These are phyloP conservation scores for Eciton burchellii DNA, from an alignment of 1,140 invertebrate genomes.

Conservation along the genomic window DNA sequence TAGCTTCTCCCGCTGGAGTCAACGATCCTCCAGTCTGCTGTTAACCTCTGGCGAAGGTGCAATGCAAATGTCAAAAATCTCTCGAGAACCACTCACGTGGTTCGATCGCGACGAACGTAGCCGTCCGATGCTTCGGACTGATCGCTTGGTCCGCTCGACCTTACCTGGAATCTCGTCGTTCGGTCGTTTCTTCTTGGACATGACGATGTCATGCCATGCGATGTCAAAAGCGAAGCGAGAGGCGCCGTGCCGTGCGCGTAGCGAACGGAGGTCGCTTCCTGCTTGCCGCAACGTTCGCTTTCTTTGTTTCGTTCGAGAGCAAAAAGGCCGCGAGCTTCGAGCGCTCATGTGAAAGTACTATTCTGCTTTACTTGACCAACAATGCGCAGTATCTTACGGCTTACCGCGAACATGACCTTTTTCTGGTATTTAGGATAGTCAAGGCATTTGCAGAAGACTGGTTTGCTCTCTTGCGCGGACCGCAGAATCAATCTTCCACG, in stretches of 20 bases:
- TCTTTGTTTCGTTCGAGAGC: slow-evolving; percentile 66
- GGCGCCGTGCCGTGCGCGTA: slow-evolving; percentile 24
- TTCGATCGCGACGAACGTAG: slow-evolving; percentile 23
- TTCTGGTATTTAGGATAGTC: slow-evolving; percentile 74
- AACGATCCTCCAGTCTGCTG: slow-evolving; percentile 42
- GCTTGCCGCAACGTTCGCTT: slow-evolving; percentile 66
- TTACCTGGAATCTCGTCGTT: no score
- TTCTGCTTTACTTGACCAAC: slow-evolving; percentile 42
- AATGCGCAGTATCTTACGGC: slow-evolving; percentile 32
- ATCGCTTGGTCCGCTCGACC: no score
- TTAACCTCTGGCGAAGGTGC: slow-evolving; percentile 42
- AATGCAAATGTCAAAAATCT: slow-evolving; percentile 54
- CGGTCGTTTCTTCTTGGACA: no score
- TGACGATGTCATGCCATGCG: no score
- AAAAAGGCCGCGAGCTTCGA: slow-evolving; percentile 20
- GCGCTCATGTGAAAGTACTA: slow-evolving; percentile 65
- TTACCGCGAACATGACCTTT: slow-evolving; percentile 72
- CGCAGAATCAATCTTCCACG: slow-evolving; percentile 55
- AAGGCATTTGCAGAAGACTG: slow-evolving; percentile 62
- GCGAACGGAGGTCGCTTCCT: slow-evolving; percentile 63
- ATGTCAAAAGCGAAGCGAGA: slow-evolving; percentile 31
- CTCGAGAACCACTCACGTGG: slow-evolving; percentile 48
- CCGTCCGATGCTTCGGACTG: no score
- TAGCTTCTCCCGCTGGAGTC: slow-evolving; percentile 44
- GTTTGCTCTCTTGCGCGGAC: slow-evolving; percentile 38